Evolutionary conservation across 2,113 vertebrate species (phyloP).

Genomic region (Austrofundulus limnaeus): DNA sequence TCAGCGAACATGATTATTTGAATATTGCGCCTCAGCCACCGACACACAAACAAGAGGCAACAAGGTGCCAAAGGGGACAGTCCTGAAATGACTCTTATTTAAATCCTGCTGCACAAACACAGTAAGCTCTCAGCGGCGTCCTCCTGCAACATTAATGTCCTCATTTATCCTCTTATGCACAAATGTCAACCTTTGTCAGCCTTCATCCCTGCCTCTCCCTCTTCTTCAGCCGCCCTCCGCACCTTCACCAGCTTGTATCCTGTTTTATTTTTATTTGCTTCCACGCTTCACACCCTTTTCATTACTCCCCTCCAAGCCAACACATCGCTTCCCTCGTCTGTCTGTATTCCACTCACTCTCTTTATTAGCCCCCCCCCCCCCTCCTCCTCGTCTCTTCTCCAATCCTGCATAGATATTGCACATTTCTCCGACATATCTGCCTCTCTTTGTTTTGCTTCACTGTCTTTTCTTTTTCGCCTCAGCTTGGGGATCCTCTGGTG

Average conservation of each 20-base stretch:
- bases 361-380: conserved; percentile 11
- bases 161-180: conserved; percentile 73
- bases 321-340: conserved; percentile 22
- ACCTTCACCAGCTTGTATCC: conserved; percentile 43
- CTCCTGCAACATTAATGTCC: conserved; percentile 77
- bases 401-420: conserved; percentile 58
- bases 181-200: conserved; percentile 75
- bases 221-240: conserved; percentile 40
- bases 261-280: conserved; percentile 41
- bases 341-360: conserved; percentile 38
- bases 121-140: conserved; percentile 54
- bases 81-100: conserved; percentile 35
- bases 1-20: conserved; percentile 27
- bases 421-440: conserved; percentile 44
- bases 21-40: conserved; percentile 11
- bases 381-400: conserved; percentile 1
- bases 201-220: conserved; percentile 35
- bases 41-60: neutral
- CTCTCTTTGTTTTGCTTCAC: conserved; percentile 34
- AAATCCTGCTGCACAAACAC: conserved; percentile 56
- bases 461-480: conserved; percentile 19
- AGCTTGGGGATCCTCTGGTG: conserved; percentile 70
- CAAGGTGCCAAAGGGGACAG: neutral
- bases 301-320: conserved; percentile 21
- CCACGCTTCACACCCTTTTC: conserved; percentile 33